A percentile compares a stretch with the other conserved stretches of the same genome.
phyloP scores from a whole-genome alignment of 2,797 vertebrate species.

The Varecia variegata region DNA sequence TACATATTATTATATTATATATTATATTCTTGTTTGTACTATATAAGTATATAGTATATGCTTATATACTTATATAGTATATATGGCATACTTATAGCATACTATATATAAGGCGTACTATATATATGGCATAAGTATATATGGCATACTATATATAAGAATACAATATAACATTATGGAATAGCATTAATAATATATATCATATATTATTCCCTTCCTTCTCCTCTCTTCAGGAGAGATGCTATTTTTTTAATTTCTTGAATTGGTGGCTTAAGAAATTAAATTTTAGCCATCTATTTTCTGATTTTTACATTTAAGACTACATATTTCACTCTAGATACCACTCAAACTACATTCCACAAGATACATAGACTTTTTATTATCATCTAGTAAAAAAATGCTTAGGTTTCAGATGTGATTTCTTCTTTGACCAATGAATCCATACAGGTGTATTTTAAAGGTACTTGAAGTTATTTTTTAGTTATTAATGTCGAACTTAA shows the following conservation, averaged over 20 bases:
- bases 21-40: neutral
- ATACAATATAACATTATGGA: neutral
- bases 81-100: neutral
- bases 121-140: neutral
- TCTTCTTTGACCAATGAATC: neutral
- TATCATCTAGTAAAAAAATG: neutral
- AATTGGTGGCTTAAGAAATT: neutral
- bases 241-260: neutral
- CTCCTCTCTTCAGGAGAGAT: neutral
- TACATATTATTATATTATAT: neutral
- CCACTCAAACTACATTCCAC: neutral
- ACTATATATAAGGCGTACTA: neutral
- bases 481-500: slow-evolving; percentile 21
- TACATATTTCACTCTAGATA: neutral
- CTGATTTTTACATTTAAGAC: neutral
- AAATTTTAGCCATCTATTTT: neutral
- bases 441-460: neutral
- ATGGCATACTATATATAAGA: neutral
- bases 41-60: neutral
- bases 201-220: neutral
- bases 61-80: too few relatives aligned
- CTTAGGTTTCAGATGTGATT: slow-evolving; percentile 14
- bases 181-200: neutral
- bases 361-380: neutral
- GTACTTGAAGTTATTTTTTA: neutral